These are phyloP conservation scores for Gopherus evgoodei DNA, from an alignment of 2,113 vertebrate genomes.

Conservation along the genomic window DNA sequence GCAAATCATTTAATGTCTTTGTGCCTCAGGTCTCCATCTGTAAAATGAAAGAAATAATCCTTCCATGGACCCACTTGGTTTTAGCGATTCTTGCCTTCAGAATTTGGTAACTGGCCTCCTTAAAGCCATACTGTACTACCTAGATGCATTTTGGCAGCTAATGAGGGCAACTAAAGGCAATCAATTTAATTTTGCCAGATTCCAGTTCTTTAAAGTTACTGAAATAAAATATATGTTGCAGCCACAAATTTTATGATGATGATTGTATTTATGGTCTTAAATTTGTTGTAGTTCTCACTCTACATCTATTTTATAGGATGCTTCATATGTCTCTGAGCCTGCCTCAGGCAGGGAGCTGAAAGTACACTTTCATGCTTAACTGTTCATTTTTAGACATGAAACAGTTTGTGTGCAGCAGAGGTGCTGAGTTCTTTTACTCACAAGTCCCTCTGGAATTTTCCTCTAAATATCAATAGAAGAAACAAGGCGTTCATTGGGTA, in stretches of 20 bases:
- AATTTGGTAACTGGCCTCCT: neutral
- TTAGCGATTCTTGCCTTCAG: neutral
- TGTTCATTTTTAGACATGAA: conserved; percentile 27
- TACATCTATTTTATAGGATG: neutral
- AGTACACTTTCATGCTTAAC: neutral
- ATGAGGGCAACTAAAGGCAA: neutral
- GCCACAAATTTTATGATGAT: neutral
- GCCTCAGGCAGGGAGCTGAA: conserved; percentile 5
- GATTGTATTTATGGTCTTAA: neutral
- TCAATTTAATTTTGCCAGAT: neutral
- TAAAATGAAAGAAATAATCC: neutral
- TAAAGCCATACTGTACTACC: neutral
- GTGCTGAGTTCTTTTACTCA: conserved; percentile 45
- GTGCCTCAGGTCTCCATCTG: neutral
- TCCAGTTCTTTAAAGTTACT: neutral
- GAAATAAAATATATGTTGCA: neutral
- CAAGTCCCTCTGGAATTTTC: conserved; percentile 27
- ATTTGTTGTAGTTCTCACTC: neutral
- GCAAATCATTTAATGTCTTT: neutral
- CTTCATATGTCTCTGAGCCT: neutral
- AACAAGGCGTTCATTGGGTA: conserved; percentile 9
- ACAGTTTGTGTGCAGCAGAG: conserved; percentile 11
- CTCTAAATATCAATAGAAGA: conserved; percentile 40
- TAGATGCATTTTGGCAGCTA: neutral
- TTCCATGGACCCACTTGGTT: neutral